Evolutionary conservation across 2,888 invertebrate species (phyloP).

Genomic region (Rhorus exstirpatorius): DNA sequence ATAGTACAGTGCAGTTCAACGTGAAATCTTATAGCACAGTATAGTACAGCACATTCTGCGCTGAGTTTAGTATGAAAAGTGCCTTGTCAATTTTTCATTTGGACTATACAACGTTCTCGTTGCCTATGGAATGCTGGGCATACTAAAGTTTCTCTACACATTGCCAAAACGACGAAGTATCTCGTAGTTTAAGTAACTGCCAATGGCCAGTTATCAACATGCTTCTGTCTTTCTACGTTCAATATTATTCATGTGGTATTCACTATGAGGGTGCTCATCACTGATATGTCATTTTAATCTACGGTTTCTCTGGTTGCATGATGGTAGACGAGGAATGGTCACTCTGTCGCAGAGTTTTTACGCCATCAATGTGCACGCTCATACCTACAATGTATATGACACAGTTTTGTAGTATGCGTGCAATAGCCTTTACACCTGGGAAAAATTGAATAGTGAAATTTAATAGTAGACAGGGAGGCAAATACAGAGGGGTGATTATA

Average conservation of each 20-base stretch:
- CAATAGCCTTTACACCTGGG: conserved; percentile 1
- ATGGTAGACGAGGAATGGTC: conserved; percentile 16
- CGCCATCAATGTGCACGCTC: conserved; percentile 4
- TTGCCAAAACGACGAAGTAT: conserved; percentile 7
- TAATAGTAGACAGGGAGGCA: not conserved
- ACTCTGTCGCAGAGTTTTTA: conserved; percentile 36
- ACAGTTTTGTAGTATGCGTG: conserved; percentile 38
- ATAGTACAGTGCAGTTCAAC: conserved; percentile 33
- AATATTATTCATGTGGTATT: not conserved
- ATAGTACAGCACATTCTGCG: conserved; percentile 2
- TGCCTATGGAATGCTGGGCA: conserved; percentile 28
- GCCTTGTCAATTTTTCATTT: conserved; percentile 63
- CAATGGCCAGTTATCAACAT: conserved; percentile 15
- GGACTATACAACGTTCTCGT: conserved; percentile 34
- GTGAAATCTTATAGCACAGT: conserved; percentile 35
- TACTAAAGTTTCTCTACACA: conserved; percentile 31
- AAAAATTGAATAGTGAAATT: conserved; percentile 11
- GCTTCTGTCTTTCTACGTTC: not conserved
- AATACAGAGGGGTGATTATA: conserved; percentile 10
- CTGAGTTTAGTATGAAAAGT: conserved; percentile 31
- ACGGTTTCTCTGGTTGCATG: conserved; percentile 33
- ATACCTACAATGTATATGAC: conserved; percentile 25
- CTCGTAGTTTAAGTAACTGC: conserved; percentile 10
- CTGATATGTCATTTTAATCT: conserved; percentile 17
- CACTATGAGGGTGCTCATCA: conserved; percentile 11